These are phyloP conservation scores for Megaleporinus macrocephalus DNA, from an alignment of 2,113 vertebrate species.

Conservation along the genomic window DNA sequence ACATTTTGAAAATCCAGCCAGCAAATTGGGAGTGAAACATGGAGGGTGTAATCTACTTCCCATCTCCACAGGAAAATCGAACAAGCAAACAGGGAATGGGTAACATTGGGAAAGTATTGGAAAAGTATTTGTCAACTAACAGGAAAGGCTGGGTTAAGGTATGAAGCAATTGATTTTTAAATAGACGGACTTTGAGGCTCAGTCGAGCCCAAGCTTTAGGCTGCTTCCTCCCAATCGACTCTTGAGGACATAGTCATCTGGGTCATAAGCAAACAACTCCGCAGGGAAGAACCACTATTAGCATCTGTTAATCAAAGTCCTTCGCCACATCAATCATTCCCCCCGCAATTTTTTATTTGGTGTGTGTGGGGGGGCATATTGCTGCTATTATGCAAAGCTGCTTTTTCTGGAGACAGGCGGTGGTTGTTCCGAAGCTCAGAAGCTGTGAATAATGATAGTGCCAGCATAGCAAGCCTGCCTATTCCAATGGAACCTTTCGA, in stretches of 20 bases:
- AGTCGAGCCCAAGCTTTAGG: not conserved
- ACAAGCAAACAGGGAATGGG: not conserved
- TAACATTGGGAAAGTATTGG: not conserved
- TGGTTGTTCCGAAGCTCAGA: slow-evolving; percentile 38
- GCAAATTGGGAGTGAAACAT: not conserved
- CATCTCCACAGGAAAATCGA: not conserved
- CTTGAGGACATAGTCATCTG: slow-evolving; percentile 23
- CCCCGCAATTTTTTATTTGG: slow-evolving; percentile 7
- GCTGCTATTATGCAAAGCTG: slow-evolving; percentile 42
- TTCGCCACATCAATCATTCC: slow-evolving; percentile 31
- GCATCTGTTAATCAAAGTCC: slow-evolving; percentile 51
- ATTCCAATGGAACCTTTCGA: slow-evolving; percentile 8
- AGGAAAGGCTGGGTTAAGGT: not conserved
- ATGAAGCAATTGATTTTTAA: not conserved
- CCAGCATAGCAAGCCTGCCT: slow-evolving; percentile 24
- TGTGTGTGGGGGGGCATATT: slow-evolving; percentile 35
- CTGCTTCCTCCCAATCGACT: slow-evolving; percentile 14
- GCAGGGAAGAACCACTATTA: slow-evolving; percentile 43
- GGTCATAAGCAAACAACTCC: slow-evolving; percentile 33
- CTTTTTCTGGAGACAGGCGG: slow-evolving; percentile 23
- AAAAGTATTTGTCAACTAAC: not conserved
- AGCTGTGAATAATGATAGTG: slow-evolving; percentile 42
- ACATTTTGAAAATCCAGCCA: slow-evolving; percentile 6
- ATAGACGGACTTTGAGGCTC: not conserved
- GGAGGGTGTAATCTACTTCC: not conserved